Percentiles rank a stretch among this genome's conserved stretches.
Conservation (phyloP, 2,888 invertebrate species). For the Nemotelus nigrinus region DNA sequence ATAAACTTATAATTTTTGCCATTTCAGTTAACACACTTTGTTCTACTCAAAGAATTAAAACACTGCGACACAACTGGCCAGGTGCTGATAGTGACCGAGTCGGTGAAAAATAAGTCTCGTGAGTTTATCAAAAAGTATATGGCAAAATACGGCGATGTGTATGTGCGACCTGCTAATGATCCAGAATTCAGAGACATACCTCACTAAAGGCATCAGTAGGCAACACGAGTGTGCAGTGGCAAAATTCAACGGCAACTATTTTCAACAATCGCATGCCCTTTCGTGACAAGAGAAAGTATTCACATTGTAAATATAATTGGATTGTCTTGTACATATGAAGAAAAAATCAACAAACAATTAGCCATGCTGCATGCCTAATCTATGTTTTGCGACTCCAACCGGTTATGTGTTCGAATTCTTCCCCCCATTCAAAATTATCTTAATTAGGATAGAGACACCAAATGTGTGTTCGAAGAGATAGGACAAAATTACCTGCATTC, state of each 20-base stretch:
- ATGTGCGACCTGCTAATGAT: conserved; percentile 57
- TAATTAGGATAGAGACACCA: background rate
- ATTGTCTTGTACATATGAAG: no score
- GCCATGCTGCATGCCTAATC: background rate
- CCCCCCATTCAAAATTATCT: background rate
- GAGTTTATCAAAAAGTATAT: conserved; percentile 96
- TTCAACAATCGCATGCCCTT: no score
- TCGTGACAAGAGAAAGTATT: no score
- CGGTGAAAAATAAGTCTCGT: conserved; percentile 90
- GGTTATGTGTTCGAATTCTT: background rate
- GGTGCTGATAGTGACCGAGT: conserved; percentile 60
- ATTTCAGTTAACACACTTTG: conserved; percentile 89
- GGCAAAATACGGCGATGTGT: conserved; percentile 84
- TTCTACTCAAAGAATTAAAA: conserved; percentile 93
- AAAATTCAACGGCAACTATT: background rate
- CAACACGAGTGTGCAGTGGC: background rate
- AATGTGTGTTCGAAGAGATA: conserved; percentile 9
- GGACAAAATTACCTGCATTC: background rate
- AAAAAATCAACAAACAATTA: no score
- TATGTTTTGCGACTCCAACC: background rate
- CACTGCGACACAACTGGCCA: conserved; percentile 76
- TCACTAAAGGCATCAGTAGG: background rate
- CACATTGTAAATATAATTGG: no score
- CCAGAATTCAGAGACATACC: conserved; percentile 57
- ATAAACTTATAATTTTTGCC: conserved; percentile 39